phyloP scores from a whole-genome alignment of 2,888 invertebrate genomes.

The Trichacis sp. region DNA sequence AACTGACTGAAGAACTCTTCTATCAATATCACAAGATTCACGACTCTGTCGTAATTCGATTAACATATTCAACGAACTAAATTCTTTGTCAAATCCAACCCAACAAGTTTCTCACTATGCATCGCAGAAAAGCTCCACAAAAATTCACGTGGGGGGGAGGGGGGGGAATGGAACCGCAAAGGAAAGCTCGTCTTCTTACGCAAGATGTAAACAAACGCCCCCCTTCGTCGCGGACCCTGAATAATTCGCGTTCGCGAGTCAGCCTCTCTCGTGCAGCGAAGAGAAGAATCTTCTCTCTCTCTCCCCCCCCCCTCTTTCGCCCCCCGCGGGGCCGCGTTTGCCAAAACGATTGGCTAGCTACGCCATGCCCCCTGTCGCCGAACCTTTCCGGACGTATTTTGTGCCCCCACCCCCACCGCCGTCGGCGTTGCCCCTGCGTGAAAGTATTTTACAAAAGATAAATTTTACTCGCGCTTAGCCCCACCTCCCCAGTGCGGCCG shows the following conservation, averaged over 20 bases:
- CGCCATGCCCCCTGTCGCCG: constrained; percentile 47
- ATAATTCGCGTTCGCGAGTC: constrained; percentile 46
- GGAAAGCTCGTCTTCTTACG: too few species aligned
- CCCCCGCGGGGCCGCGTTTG: too few species aligned
- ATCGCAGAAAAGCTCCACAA: too few species aligned
- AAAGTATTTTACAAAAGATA: constrained; percentile 63
- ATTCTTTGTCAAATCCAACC: too few species aligned
- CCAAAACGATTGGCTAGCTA: constrained; percentile 39
- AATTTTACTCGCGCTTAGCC: constrained; percentile 54
- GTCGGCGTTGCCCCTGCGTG: constrained; percentile 54
- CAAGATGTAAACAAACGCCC: constrained; percentile 35
- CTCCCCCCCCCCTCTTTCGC: constrained; percentile 18
- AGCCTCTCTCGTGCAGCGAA: constrained; percentile 20
- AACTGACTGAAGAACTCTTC: too few species aligned
- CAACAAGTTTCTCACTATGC: too few species aligned
- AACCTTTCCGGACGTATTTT: constrained; percentile 41
- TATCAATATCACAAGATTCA: too few species aligned
- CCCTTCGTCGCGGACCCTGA: constrained; percentile 40
- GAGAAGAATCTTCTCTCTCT: constrained; percentile 18
- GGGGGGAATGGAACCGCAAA: too few species aligned
- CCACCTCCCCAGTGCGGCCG: constrained; percentile 36
- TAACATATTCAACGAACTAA: too few species aligned
- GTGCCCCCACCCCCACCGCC: constrained; percentile 42
- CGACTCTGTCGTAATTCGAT: too few species aligned
- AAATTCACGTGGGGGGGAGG: too few species aligned